These are phyloP conservation scores for Rhea americana DNA, from an alignment of 2,113 vertebrate genomes.

Conservation along the genomic window DNA sequence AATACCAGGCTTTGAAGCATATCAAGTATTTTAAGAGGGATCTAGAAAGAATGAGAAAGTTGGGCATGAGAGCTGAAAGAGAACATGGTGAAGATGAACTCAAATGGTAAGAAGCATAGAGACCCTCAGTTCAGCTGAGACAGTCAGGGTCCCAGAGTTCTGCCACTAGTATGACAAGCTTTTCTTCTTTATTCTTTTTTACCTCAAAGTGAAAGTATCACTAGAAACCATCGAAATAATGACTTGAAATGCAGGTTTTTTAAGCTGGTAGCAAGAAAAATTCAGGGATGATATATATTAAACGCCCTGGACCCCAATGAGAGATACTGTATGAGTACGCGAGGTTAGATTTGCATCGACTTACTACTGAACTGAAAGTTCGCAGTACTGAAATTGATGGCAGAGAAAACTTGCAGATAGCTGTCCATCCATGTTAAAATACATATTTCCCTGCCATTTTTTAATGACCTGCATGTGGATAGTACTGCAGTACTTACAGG, in stretches of 20 bases:
- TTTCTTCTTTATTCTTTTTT: neutral
- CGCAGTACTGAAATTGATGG: neutral
- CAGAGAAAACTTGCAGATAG: neutral
- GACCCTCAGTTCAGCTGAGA: neutral
- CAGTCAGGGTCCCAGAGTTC: neutral
- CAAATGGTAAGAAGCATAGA: conserved; percentile 57
- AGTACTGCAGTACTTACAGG: neutral
- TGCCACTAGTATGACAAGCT: neutral
- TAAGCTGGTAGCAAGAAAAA: neutral
- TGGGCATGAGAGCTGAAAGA: neutral
- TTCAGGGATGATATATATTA: neutral
- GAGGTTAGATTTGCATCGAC: neutral
- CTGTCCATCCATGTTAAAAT: neutral
- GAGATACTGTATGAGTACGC: neutral
- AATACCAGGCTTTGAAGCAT: conserved; percentile 52
- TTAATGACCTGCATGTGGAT: neutral
- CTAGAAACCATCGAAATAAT: neutral
- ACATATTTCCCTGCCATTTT: neutral
- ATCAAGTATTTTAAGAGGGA: conserved; percentile 61
- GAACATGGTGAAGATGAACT: conserved; percentile 14
- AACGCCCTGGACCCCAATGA: neutral
- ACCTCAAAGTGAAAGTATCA: neutral
- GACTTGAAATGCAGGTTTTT: neutral
- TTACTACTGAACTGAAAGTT: neutral
- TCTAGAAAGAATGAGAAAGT: conserved; percentile 53